These are phyloP conservation scores for Himalopsyche tibetana DNA, from an alignment of 2,888 invertebrate species.

Conservation along the genomic window DNA sequence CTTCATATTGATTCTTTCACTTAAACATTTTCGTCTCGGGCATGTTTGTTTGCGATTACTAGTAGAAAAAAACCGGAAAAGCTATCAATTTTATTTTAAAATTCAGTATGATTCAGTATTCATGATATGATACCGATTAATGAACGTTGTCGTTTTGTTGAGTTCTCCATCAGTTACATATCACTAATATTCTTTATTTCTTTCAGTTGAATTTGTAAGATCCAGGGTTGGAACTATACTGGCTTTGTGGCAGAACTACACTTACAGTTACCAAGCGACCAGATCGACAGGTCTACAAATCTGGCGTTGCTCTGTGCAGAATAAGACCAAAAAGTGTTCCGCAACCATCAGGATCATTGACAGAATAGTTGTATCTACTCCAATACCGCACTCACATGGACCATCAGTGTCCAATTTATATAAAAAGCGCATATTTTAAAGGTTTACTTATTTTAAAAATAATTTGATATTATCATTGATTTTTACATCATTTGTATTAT, in stretches of 20 bases:
- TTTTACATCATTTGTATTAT: too few relatives aligned
- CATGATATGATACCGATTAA: too few relatives aligned
- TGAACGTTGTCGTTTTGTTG: too few relatives aligned
- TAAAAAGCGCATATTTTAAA: not conserved
- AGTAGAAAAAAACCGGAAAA: too few relatives aligned
- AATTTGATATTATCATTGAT: too few relatives aligned
- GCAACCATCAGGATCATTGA: not conserved
- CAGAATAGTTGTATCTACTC: not conserved
- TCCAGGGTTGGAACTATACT: constrained; percentile 11
- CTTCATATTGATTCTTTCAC: too few relatives aligned
- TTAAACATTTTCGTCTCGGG: too few relatives aligned
- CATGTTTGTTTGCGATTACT: too few relatives aligned
- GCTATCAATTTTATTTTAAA: too few relatives aligned
- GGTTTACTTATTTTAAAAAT: not conserved
- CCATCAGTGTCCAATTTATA: not conserved
- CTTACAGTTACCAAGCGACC: not conserved
- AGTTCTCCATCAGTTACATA: too few relatives aligned
- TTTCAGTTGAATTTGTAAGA: constrained; percentile 19
- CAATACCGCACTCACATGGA: not conserved
- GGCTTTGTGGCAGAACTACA: constrained; percentile 5
- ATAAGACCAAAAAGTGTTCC: constrained; percentile 6
- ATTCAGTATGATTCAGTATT: too few relatives aligned
- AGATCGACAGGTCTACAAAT: not conserved
- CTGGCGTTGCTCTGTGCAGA: constrained; percentile 17
- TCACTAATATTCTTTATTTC: not conserved